phyloP scores from a whole-genome alignment of 2,797 vertebrate genomes.

The Ptychobarbus kaznakovi region DNA sequence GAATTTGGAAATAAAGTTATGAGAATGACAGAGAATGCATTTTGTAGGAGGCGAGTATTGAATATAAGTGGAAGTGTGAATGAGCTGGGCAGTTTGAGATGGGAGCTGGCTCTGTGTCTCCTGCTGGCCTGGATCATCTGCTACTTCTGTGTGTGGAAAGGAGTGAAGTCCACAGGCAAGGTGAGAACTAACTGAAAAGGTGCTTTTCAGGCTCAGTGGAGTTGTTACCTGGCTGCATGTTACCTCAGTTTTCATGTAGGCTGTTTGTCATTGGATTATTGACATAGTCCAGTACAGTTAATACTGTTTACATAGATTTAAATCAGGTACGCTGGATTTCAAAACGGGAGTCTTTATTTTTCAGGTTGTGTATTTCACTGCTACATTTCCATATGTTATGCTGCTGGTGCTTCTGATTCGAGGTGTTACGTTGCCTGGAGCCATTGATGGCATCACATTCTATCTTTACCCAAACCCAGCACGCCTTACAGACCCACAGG shows the following conservation, averaged over 20 bases:
- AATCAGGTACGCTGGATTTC: not conserved
- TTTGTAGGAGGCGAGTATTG: constrained; percentile 87
- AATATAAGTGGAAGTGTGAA: constrained; percentile 85
- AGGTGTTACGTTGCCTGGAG: constrained; percentile 92
- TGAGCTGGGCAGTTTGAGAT: constrained; percentile 86
- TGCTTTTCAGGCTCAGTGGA: not conserved
- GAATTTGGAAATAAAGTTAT: not conserved
- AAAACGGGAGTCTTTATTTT: not conserved
- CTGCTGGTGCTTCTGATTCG: constrained; percentile 88
- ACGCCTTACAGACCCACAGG: constrained; percentile 93
- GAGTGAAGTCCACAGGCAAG: constrained; percentile 96
- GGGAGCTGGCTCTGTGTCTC: constrained; percentile 93
- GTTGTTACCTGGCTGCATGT: not conserved
- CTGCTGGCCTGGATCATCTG: constrained; percentile 92
- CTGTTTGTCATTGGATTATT: not conserved
- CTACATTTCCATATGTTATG: constrained; percentile 96
- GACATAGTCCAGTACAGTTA: not conserved
- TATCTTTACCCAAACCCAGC: constrained; percentile 95
- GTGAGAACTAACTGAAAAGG: constrained; percentile 68
- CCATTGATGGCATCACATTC: constrained; percentile 89
- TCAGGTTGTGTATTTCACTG: constrained; percentile 93
- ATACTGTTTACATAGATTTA: not conserved
- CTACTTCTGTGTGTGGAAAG: constrained; percentile 98
- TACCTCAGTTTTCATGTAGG: not conserved
- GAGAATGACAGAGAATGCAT: constrained; percentile 25